Base-by-base conservation (phyloP, 2,113 vertebrate species). In the Microtus pennsylvanicus region DNA sequence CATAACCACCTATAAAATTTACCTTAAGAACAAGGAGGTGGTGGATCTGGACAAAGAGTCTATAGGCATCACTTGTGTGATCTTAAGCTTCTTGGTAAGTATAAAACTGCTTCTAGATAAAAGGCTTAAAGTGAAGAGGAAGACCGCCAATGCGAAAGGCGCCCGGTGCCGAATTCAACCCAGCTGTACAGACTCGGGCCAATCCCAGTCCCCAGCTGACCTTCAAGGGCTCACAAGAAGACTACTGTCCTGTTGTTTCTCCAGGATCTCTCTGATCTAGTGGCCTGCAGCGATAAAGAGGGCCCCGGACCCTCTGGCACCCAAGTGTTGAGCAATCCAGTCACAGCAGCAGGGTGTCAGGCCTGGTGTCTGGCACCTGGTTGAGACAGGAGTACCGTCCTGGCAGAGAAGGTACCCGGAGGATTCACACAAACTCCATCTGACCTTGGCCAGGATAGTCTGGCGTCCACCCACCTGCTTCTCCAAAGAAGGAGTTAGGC, bases 401-500 rank as follows among this genome's bases (percentile, higher is more conserved):
- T 1, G 2, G 21, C 70, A 30, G 52, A 83, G 11, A 0, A 50
- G 11, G 5, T 61, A 93, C 28, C 14, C 1, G 6, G 35, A 38
- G 61, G 6, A 91, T 3, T 42, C 90, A 95, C 42, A 92, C 91
- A 95, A 94, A 78, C 78, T 35, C 42, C 76, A 7, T 65, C 50
- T 96, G 55, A 76, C 72, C 89, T 95, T 93, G 76, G 65, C 65
- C 94, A 90, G 50, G 5, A 14, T 67, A 77, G 3, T 50, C 93
- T 70, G 63, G 55, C 69, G 38, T 97, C 89, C n/a, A 5, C 95
- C 83, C 24, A 90, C 76, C 89, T 81, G 47, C 58, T 89, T 90
- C 95, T 89, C 77, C 45, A 89, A 95, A 89, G 92, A 94, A 85
- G 83, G 65, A 45, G 1, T 92, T 10, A 35, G 89, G 96, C 92